Evolutionary conservation across 2,797 vertebrate genomes (phyloP), one percentile per base, ranked within the genome.

Genomic region (Lemur catta): DNA sequence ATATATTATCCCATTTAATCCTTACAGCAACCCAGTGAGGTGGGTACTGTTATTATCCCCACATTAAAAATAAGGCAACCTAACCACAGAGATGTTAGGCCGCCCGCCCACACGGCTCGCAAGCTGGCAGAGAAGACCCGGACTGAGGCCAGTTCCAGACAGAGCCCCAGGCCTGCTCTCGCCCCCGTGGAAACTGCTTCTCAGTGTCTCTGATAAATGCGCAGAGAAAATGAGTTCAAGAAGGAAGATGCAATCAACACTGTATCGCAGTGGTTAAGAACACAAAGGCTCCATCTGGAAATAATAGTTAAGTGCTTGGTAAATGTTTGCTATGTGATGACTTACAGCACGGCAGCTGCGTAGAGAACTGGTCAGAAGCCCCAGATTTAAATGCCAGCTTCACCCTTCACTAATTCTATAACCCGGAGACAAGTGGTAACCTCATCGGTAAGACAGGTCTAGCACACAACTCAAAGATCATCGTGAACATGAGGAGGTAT

Each of bases 231-330:
- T 6, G 43, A 35, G 13, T 24, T 50, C 24, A 41, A 50, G 48
- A 38, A 38, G 80, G 52, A 92, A n/a, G 57, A 24, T 2, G 20
- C 6, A 0, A 26, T 6, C 30, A 18, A 46, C 57, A n/a, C 35
- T 3, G 33, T 1, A 22, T 26, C 13, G 2, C 14, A 3, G 41
- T 0, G 82, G 71, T 67, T 35, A 26, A 11, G 4, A 14, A 20
- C 71, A 7, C 84, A 76, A 11, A 82, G 55, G 11, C 48, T 63
- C 7, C 14, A 12, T 46, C 74, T 79, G 22, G 55, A 93, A 91
- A 78, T 55, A 82, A 85, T 61, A 84, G 20, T 7, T 8, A 67
- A 78, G 38, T 4, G 48, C 41, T 11, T 38, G 41, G 33, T 50
- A 22, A 38, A 1, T 41, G 59, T 84, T 28, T 63, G 61, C 69